These are phyloP conservation scores for Odontothrips loti DNA, from an alignment of 2,888 invertebrate species.

Conservation along the genomic window DNA sequence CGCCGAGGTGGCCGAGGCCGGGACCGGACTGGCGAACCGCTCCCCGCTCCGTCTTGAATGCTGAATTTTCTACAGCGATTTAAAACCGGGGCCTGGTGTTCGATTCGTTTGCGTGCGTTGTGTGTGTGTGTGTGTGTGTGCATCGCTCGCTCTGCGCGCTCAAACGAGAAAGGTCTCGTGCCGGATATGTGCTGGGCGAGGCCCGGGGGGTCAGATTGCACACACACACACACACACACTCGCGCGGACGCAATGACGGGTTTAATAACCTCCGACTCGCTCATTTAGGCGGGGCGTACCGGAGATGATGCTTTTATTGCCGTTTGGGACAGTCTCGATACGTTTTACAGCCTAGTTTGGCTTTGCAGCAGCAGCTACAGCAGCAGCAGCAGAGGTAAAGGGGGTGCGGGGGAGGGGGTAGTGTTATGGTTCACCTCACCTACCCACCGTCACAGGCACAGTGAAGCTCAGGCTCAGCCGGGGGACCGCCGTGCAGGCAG, in stretches of 20 bases:
- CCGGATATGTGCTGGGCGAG: neutral
- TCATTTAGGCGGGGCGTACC: neutral
- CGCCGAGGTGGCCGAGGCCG: no score
- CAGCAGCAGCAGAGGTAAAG: neutral
- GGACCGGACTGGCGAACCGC: no score
- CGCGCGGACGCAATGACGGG: neutral
- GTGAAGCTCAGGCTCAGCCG: no score
- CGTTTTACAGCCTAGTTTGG: constrained; percentile 7
- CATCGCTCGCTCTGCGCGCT: no score
- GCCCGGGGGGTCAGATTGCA: neutral
- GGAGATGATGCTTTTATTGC: constrained; percentile 19
- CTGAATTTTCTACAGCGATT: neutral
- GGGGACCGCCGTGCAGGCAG: no score
- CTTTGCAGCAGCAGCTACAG: neutral
- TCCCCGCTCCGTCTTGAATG: no score
- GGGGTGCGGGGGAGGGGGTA: no score
- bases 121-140: neutral
- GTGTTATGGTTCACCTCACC: no score
- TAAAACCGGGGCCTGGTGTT: neutral
- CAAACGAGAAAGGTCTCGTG: neutral
- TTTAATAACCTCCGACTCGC: constrained; percentile 8
- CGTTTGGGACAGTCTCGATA: neutral
- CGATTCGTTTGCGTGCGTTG: neutral
- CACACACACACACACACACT: neutral
- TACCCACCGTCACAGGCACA: no score